phyloP scores from a whole-genome alignment of 2,797 vertebrate species.

The Myripristis murdjan region DNA sequence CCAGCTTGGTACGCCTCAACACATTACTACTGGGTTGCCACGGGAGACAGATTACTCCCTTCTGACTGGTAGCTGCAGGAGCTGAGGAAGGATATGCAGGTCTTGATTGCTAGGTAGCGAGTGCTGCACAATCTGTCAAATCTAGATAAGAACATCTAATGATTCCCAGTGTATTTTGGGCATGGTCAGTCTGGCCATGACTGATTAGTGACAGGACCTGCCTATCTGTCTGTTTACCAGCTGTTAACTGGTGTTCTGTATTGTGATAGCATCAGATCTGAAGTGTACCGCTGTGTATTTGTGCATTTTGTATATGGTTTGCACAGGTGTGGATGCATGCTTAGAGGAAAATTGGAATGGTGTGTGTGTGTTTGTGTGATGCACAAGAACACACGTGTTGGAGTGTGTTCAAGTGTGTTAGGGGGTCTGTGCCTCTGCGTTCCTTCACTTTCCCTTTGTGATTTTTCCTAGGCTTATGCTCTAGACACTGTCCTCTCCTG shows the following conservation, averaged over 20 bases:
- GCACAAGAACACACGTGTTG: background rate
- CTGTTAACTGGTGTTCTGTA: slow-evolving; percentile 50
- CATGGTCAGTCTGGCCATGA: slow-evolving; percentile 8
- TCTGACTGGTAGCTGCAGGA: slow-evolving; percentile 60
- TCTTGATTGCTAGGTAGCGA: slow-evolving; percentile 38
- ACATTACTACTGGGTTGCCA: slow-evolving; percentile 72
- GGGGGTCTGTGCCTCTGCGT: slow-evolving; percentile 8
- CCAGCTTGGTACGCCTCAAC: slow-evolving; percentile 52
- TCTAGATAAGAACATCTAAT: background rate
- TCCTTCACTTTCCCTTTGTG: slow-evolving; percentile 62
- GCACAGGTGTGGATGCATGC: slow-evolving; percentile 19
- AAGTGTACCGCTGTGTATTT: slow-evolving; percentile 23
- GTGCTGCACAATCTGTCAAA: background rate
- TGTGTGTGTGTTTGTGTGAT: background rate
- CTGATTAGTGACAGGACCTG: slow-evolving; percentile 59
- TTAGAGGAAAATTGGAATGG: slow-evolving; percentile 34
- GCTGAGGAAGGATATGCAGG: slow-evolving; percentile 71
- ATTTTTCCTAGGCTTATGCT: slow-evolving; percentile 65
- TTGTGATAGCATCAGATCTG: slow-evolving; percentile 43
- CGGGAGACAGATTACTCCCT: slow-evolving; percentile 67
- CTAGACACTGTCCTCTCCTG: slow-evolving; percentile 46
- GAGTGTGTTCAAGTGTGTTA: background rate
- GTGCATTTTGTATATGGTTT: slow-evolving; percentile 13
- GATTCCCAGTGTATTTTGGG: slow-evolving; percentile 3
- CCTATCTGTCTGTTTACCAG: slow-evolving; percentile 56